A percentile compares a stretch with the other conserved stretches of the same genome.
phyloP scores from a whole-genome alignment of 1,140 invertebrate genomes.

The Zaprionus ornatus region DNA sequence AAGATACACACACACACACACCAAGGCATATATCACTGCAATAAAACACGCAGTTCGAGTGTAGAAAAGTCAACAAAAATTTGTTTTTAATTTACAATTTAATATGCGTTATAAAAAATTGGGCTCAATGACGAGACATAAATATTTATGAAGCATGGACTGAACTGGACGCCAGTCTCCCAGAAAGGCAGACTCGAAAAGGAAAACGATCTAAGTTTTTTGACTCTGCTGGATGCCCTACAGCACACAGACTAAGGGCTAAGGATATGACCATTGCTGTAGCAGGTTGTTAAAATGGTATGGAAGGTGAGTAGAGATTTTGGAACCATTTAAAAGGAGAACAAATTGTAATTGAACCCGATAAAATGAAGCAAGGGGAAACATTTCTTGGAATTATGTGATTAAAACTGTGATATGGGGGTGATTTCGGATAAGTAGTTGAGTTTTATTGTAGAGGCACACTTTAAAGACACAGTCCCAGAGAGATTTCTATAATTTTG shows the following conservation, averaged over 20 bases:
- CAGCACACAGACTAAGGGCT: conserved; percentile 18
- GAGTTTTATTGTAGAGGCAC: background rate
- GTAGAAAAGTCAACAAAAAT: conserved; percentile 81
- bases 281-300: background rate
- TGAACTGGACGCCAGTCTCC: conserved; percentile 33
- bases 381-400: conserved; percentile 12
- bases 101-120: conserved; percentile 82
- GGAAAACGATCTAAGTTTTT: conserved; percentile 25
- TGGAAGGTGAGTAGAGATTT: background rate
- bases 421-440: background rate
- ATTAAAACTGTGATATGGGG: background rate
- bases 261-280: conserved; percentile 22
- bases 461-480: background rate
- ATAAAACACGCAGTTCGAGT: conserved; percentile 64
- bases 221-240: conserved; percentile 46
- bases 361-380: background rate
- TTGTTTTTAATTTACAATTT: conserved; percentile 83
- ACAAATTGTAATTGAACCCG: background rate
- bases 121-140: conserved; percentile 77
- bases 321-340: background rate
- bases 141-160: conserved; percentile 72
- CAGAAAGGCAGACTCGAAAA: conserved; percentile 20
- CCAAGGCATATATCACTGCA: conserved; percentile 59
- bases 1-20: conserved; percentile 21
- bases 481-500: background rate